These are phyloP conservation scores for Plutomurus gul DNA, from an alignment of 1,140 invertebrate genomes.

Conservation along the genomic window DNA sequence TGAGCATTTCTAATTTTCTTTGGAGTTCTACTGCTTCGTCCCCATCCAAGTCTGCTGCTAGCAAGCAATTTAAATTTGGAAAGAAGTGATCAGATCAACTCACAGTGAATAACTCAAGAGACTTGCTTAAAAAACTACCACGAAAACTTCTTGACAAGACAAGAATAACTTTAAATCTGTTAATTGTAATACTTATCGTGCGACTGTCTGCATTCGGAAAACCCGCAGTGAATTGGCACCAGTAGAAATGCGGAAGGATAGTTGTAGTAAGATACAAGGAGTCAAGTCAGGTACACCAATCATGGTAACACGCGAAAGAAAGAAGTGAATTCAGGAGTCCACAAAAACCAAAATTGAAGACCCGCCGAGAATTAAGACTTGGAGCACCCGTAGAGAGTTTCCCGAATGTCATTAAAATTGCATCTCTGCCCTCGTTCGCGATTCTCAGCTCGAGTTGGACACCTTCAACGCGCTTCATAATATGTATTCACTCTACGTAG, in stretches of 20 bases:
- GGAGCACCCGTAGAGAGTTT: background rate
- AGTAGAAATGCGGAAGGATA: background rate
- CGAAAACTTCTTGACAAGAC: background rate
- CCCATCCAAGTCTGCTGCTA: slow-evolving; percentile 77
- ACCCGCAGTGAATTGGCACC: background rate
- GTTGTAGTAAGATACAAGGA: background rate
- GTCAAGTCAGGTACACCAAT: background rate
- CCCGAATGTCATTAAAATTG: background rate
- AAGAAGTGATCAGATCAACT: slow-evolving; percentile 24
- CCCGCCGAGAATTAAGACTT: background rate
- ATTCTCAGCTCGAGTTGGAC: too few species aligned
- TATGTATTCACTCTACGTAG: too few species aligned
- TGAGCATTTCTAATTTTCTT: slow-evolving; percentile 87
- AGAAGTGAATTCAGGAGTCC: background rate
- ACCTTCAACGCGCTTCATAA: too few species aligned
- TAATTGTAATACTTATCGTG: too few species aligned
- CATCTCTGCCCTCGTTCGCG: background rate
- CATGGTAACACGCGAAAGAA: background rate
- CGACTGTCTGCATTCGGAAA: too few species aligned
- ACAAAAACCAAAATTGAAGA: background rate
- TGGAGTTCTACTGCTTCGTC: slow-evolving; percentile 87
- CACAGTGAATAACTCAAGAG: background rate
- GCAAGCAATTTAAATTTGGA: slow-evolving; percentile 17
- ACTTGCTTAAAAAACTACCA: background rate
- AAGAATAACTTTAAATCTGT: too few species aligned